A percentile compares a stretch with the other conserved stretches of the same genome.
These are phyloP conservation scores for Ormyrus labotus DNA, from an alignment of 2,888 invertebrate genomes.

Conservation along the genomic window DNA sequence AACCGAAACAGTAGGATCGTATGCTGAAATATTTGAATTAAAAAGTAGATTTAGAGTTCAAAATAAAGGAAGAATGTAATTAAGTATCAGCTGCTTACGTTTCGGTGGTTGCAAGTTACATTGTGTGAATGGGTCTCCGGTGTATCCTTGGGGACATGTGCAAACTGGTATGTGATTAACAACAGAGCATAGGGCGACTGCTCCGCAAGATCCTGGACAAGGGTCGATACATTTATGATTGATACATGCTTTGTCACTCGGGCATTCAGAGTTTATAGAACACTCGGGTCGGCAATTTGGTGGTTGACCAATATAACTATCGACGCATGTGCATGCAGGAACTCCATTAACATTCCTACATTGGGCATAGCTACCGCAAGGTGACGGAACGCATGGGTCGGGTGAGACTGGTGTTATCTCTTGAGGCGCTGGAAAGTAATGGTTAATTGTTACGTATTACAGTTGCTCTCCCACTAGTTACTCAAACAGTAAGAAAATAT, in stretches of 20 bases:
- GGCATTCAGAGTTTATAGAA: conserved; percentile 75
- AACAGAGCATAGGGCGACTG: conserved; percentile 76
- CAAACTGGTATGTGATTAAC: conserved; percentile 77
- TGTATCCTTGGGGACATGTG: conserved; percentile 76
- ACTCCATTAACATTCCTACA: conserved; percentile 85
- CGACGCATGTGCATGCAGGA: conserved; percentile 79
- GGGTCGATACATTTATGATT: conserved; percentile 77
- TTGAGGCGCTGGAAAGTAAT: conserved; percentile 42
- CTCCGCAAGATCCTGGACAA: conserved; percentile 77
- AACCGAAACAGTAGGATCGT: conserved; percentile 73
- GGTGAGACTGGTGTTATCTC: conserved; percentile 79
- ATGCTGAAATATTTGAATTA: conserved; percentile 49
- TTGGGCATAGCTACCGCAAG: conserved; percentile 89
- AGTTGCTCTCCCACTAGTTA: no score
- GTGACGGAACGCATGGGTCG: conserved; percentile 87
- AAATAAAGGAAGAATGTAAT: conserved; percentile 34
- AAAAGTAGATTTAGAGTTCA: neutral
- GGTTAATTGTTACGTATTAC: neutral
- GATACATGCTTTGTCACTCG: conserved; percentile 76
- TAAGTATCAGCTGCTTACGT: conserved; percentile 74
- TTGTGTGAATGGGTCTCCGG: conserved; percentile 77
- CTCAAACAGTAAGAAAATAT: neutral
- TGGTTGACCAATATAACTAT: conserved; percentile 75
- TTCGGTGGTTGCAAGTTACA: conserved; percentile 76
- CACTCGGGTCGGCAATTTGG: conserved; percentile 76